A percentile compares a stretch with the other conserved stretches of the same genome.
phyloP scores from a whole-genome alignment of 2,113 vertebrate genomes.

The Phylloscopus trochiloides region DNA sequence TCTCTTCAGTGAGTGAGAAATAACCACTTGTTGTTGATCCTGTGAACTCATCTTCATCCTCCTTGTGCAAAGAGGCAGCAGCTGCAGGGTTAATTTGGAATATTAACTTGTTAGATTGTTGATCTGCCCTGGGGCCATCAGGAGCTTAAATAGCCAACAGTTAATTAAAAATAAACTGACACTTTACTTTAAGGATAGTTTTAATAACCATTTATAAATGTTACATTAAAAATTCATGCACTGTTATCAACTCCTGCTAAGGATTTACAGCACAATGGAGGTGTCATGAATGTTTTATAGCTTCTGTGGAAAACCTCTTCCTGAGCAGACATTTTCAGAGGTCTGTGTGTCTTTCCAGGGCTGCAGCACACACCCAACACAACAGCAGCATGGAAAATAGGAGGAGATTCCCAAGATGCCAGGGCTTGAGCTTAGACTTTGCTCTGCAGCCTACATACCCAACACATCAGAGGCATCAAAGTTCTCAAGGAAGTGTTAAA shows the following conservation, averaged over 20 bases:
- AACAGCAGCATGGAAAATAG: conserved; percentile 19
- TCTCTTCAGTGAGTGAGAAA: not conserved
- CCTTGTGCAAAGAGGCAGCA: not conserved
- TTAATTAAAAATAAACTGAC: conserved; percentile 88
- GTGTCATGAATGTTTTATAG: conserved; percentile 84
- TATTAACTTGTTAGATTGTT: conserved; percentile 69
- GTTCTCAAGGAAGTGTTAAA: not conserved
- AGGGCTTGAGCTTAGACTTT: not conserved
- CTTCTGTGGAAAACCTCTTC: conserved; percentile 69
- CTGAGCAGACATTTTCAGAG: conserved; percentile 70
- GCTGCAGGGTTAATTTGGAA: conserved; percentile 61
- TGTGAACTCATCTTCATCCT: not conserved
- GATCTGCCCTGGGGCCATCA: conserved; percentile 70
- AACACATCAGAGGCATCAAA: not conserved
- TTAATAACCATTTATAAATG: conserved; percentile 89
- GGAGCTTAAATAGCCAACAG: conserved; percentile 79
- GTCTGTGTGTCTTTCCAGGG: conserved; percentile 67
- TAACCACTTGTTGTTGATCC: not conserved
- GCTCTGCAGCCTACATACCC: not conserved
- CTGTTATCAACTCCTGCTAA: conserved; percentile 83
- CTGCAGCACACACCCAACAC: conserved; percentile 36
- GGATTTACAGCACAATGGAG: conserved; percentile 84
- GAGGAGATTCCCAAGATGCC: not conserved
- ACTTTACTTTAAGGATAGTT: conserved; percentile 85
- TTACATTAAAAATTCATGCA: conserved; percentile 85